A percentile compares a stretch with the other conserved stretches of the same genome.
These are phyloP conservation scores for Gephyroberyx darwinii DNA, from an alignment of 2,797 vertebrate species.

Conservation along the genomic window DNA sequence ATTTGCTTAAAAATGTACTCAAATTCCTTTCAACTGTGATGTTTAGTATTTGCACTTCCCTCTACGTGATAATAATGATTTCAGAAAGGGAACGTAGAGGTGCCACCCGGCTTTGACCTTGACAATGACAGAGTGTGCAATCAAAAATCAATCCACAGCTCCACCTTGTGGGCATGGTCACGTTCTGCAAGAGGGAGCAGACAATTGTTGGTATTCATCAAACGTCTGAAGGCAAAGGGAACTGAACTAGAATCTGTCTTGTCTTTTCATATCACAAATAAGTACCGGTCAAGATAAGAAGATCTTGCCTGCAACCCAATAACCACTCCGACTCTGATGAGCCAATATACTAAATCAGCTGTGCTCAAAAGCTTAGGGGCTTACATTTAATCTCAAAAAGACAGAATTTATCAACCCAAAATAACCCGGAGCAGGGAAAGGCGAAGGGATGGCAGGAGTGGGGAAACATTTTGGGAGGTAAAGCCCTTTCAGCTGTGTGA, in stretches of 20 bases:
- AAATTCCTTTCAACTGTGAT: background rate
- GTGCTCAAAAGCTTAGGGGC: background rate
- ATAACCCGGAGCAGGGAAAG: background rate
- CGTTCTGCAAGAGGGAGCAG: slow-evolving; percentile 49
- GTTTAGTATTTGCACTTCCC: background rate
- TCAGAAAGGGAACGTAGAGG: slow-evolving; percentile 35
- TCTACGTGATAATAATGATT: slow-evolving; percentile 12
- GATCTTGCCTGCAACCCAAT: background rate
- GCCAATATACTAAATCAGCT: background rate
- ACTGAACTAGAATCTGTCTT: slow-evolving; percentile 25
- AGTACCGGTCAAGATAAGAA: background rate
- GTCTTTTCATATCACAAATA: background rate
- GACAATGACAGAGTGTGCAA: slow-evolving; percentile 55
- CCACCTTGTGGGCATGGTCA: slow-evolving; percentile 69
- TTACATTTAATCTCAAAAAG: background rate
- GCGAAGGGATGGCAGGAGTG: background rate
- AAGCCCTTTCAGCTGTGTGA: slow-evolving; percentile 23
- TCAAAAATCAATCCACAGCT: slow-evolving; percentile 68
- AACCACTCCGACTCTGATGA: background rate
- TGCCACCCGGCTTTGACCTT: slow-evolving; percentile 67
- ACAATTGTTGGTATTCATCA: slow-evolving; percentile 40
- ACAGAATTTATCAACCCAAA: background rate
- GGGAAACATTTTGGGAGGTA: slow-evolving; percentile 24
- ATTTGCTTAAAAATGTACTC: background rate
- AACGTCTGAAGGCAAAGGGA: slow-evolving; percentile 17